phyloP scores from a whole-genome alignment of 2,113 vertebrate species.

The Eolophus roseicapilla region DNA sequence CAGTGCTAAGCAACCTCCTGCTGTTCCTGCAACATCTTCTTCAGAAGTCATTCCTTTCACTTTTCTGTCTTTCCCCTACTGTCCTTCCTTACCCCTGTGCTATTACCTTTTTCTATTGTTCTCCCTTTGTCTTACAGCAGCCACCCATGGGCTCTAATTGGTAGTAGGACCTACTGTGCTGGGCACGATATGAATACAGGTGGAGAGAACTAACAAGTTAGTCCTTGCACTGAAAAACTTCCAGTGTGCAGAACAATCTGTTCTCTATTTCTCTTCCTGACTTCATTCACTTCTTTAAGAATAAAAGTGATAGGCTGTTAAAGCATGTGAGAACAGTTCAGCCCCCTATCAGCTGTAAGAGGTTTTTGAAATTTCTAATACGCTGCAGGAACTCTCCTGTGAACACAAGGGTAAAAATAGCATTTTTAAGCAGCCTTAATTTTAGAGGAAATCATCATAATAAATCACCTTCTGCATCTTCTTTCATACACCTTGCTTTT shows the following conservation, averaged over 20 bases:
- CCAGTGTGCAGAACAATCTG: neutral
- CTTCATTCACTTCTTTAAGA: neutral
- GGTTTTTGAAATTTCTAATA: neutral
- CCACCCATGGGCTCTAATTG: neutral
- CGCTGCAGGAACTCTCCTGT: neutral
- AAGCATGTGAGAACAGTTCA: neutral
- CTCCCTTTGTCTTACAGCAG: neutral
- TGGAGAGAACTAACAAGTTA: neutral
- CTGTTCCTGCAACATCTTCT: neutral
- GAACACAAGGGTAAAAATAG: neutral
- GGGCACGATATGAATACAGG: neutral
- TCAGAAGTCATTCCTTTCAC: neutral
- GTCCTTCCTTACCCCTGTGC: neutral
- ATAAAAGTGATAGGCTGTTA: neutral
- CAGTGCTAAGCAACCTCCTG: neutral
- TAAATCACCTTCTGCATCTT: neutral
- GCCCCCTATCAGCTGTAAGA: neutral
- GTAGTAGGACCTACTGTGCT: neutral
- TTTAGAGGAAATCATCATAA: neutral
- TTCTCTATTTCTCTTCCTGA: neutral
- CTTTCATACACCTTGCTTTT: neutral
- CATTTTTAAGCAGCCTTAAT: neutral
- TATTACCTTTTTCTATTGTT: neutral
- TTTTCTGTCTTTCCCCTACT: neutral
- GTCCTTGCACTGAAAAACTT: neutral